A percentile compares a stretch with the other conserved stretches of the same genome.
These are phyloP conservation scores for Enteromius fasciolatus DNA, from an alignment of 2,797 vertebrate species.

Conservation along the genomic window DNA sequence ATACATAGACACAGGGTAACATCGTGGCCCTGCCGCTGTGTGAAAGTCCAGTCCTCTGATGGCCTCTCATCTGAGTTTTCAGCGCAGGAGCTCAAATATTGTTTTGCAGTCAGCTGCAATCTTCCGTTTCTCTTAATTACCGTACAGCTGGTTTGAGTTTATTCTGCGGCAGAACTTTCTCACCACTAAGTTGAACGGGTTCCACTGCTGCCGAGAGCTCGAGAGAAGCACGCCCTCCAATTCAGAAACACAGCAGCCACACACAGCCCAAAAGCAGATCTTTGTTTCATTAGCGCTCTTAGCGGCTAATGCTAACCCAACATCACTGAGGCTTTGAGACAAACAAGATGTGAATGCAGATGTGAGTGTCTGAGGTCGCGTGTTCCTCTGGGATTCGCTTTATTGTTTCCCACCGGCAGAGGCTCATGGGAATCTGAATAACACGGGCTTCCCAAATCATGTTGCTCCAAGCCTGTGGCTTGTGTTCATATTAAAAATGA, in stretches of 20 bases:
- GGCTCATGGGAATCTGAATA: slow-evolving; percentile 47
- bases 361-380: slow-evolving; percentile 34
- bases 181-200: slow-evolving; percentile 50
- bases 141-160: slow-evolving; percentile 40
- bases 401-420: slow-evolving; percentile 39
- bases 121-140: slow-evolving; percentile 50
- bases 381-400: slow-evolving; percentile 18
- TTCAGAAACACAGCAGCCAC: slow-evolving; percentile 44
- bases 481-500: background rate
- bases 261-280: slow-evolving; percentile 27
- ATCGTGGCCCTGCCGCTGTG: background rate
- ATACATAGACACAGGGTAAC: background rate
- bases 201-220: slow-evolving; percentile 36
- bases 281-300: slow-evolving; percentile 44
- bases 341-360: slow-evolving; percentile 35
- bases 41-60: background rate
- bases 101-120: slow-evolving; percentile 37
- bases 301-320: slow-evolving; percentile 33
- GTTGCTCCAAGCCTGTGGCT: background rate
- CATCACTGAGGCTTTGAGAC: slow-evolving; percentile 8
- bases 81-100: slow-evolving; percentile 37
- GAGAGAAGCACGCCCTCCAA: slow-evolving; percentile 40
- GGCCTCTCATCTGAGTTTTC: slow-evolving; percentile 26
- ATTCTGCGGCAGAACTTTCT: slow-evolving; percentile 28
- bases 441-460: slow-evolving; percentile 32